These are phyloP conservation scores for Caenorhabditis drosophilae DNA, from an alignment of 2,888 invertebrate species.

Conservation along the genomic window DNA sequence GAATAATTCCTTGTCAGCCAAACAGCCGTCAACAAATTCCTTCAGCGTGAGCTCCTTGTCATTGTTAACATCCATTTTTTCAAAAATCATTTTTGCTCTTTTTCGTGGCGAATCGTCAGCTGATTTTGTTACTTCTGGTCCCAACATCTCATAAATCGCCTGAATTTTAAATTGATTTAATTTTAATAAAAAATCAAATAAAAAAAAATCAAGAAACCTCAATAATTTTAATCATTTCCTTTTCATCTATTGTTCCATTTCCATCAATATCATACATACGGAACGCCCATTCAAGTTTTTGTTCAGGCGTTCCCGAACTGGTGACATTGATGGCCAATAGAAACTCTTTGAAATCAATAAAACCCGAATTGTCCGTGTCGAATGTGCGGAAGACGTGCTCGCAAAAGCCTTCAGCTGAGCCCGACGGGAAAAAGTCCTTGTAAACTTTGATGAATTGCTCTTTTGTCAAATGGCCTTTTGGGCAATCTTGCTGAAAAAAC, in stretches of 20 bases:
- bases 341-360: constrained; percentile 85
- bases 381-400: constrained; percentile 70
- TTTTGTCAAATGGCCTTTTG: constrained; percentile 69
- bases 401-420: constrained; percentile 70
- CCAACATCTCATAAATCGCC: constrained; percentile 99
- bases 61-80: constrained; percentile 98
- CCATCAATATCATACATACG: constrained; percentile 98
- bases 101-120: constrained; percentile 92
- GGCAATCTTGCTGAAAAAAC: constrained; percentile 69
- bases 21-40: constrained; percentile 75
- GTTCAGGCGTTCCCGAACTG: constrained; percentile 94
- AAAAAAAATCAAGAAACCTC: constrained; percentile 76
- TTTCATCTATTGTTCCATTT: constrained; percentile 95
- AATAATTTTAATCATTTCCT: constrained; percentile 98
- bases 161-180: constrained; percentile 71
- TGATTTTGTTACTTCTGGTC: constrained; percentile 91
- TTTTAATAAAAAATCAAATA: background rate
- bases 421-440: constrained; percentile 70
- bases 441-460: constrained; percentile 70
- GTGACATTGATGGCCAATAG: constrained; percentile 96
- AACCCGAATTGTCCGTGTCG: constrained; percentile 89
- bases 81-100: constrained; percentile 96
- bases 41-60: constrained; percentile 82
- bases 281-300: constrained; percentile 98
- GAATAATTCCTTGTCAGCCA: constrained; percentile 70